Evolutionary conservation across 2,113 vertebrate genomes (phyloP).

Genomic region (Nyctereutes procyonoides): DNA sequence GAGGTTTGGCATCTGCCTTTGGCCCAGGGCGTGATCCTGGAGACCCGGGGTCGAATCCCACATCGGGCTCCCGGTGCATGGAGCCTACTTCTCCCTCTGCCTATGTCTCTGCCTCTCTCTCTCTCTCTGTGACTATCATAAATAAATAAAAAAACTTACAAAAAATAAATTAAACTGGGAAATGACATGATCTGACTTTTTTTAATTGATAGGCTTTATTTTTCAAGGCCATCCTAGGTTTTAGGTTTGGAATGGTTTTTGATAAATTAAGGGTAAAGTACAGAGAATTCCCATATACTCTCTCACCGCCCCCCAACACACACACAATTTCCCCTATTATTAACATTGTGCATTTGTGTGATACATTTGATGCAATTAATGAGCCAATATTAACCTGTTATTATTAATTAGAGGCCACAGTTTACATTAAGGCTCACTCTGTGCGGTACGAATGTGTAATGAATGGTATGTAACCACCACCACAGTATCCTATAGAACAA

Average conservation of each 20-base stretch:
- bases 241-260: background rate
- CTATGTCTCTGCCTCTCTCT: too few species aligned
- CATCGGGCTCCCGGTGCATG: too few species aligned
- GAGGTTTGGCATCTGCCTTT: too few species aligned
- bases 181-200: background rate
- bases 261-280: conserved; percentile 27
- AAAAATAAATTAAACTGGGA: conserved; percentile 35
- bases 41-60: too few species aligned
- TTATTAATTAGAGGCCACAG: background rate
- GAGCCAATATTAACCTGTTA: background rate
- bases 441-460: too few species aligned
- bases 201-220: background rate
- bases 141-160: too few species aligned
- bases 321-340: background rate
- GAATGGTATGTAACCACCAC: background rate
- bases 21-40: too few species aligned
- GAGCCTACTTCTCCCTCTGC: too few species aligned
- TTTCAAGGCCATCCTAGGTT: background rate
- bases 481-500: background rate
- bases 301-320: background rate
- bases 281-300: background rate
- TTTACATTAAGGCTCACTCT: background rate
- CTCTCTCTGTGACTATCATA: too few species aligned
- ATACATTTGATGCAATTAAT: background rate
- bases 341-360: background rate